Base-by-base conservation (phyloP, 2,113 vertebrate genomes). In the Labeo rohita region DNA sequence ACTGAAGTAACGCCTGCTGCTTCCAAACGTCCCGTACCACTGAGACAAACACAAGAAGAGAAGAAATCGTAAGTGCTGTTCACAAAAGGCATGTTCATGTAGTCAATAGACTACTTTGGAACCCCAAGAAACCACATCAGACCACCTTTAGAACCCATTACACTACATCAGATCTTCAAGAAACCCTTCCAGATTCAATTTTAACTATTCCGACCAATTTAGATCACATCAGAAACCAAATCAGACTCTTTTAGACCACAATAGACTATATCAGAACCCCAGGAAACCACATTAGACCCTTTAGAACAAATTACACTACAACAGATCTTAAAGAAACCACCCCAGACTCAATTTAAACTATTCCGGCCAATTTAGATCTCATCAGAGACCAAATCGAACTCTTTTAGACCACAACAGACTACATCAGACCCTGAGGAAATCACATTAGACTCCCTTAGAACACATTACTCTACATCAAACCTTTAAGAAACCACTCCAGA, bases 1-100 rank as follows among this genome's bases (percentile, higher is more conserved):
- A 92, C 75, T 94, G 92, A 74, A 97, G 91, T 45, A 97, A 89
- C 0, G 95, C 93, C 90, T 97, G 95, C 89, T 96, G 94, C 93
- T 94, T 97, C 96, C 96, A 97, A 79, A 97, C 91, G 84, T 95
- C 94, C 47, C 95, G 93, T 49, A 96, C 93, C 90, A 95, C 96
- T 97, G 73, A 74, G 45, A 89, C 77, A 83, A 81, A 77, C 13
- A 68, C 4, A 68, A 39, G 10, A 85, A 83, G 52, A n/a, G 36
- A n/a, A 6, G 10, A 43, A 36, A 21, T 12, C 11, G 10, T 43
- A 50, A 49, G 56, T 8, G 16, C 13, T 50, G 7, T 9, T 52
- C 49, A 36, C 11, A 28, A 61, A 21, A 21, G 16, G 36, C 2
- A 65, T n/a, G 56, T 28, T 28, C 28, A 28, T 28, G 28, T 28